Evolutionary conservation across 2,797 vertebrate species (phyloP), one percentile per base, ranked within the genome.

Genomic region (Melopsittacus undulatus): DNA sequence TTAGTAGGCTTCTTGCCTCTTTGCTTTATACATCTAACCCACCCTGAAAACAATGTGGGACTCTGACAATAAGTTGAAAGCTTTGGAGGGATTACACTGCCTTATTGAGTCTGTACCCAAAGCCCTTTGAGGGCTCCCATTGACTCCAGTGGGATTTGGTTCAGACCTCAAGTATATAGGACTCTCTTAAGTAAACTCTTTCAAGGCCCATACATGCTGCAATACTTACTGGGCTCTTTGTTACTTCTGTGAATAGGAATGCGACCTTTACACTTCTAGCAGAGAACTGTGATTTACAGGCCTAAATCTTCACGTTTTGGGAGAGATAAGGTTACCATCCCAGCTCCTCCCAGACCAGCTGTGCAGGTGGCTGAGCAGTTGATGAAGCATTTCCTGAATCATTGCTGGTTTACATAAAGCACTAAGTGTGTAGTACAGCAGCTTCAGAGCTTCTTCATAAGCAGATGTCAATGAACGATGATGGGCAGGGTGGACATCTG

Each of bases 111-210:
- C 89, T 87, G 83, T 80, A 62, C 45, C 75, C 87, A 80, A 80
- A 93, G 62, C 62, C 68, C 64, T 89, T 81, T 78, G 89, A 95
- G 82, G 52, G 62, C 77, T 93, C 69, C 87, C 68, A 80, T 91
- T 96, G 92, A 96, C 90, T 95, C 81, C 38, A 2, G 72, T 42
- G 73, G 92, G 93, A 95, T 97, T 96, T 96, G 69, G 52, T 94
- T 92, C 84, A 85, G 89, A 70, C 52, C 89, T 93, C 64, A 85
- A 95, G 89, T 91, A 14, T 87, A 68, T 64, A 85, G 90, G 64
- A 84, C 68, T 87, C 64, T 57, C 78, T 87, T 95, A 91, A 95
- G 56, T 87, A 94, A 95, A 95, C 90, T 72, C 91, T 92, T 94
- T 95, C 88, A 92, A 82, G 86, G 70, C 70, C 70, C 7, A 3